A percentile compares a stretch with the other conserved stretches of the same genome.
Conservation (phyloP, 53 echinoderm and acorn worm genomes). For the Echinarachnius parma region DNA sequence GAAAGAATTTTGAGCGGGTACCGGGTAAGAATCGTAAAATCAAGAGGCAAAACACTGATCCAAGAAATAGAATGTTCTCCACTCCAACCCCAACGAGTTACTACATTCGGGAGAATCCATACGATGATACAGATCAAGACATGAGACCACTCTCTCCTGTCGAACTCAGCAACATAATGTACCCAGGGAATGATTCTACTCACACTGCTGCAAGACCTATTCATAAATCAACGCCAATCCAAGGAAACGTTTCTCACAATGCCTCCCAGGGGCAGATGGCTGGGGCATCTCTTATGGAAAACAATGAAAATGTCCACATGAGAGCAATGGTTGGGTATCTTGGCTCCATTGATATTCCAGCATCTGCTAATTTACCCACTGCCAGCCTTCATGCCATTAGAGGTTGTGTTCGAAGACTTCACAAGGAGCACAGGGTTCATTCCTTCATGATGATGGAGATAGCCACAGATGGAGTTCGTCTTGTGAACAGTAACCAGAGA, state of each 20-base stretch:
- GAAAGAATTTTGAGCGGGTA: conserved; percentile 49
- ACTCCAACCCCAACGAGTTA: conserved; percentile 55
- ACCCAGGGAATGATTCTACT: conserved; percentile 51
- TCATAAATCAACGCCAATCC: conserved; percentile 21
- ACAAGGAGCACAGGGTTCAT: conserved; percentile 89
- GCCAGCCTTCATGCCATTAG: conserved; percentile 98
- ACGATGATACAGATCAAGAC: conserved; percentile 62
- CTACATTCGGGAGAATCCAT: conserved; percentile 54
- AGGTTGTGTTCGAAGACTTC: conserved; percentile 90
- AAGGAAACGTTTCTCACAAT: conserved; percentile 16
- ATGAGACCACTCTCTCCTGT: conserved; percentile 79
- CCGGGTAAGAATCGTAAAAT: conserved; percentile 56
- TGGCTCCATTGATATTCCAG: conserved; percentile 96
- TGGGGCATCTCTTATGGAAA: conserved; percentile 36
- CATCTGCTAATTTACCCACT: conserved; percentile 90
- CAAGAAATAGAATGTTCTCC: conserved; percentile 55
- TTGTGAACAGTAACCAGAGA: conserved; percentile 70
- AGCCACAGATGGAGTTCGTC: conserved; percentile 63
- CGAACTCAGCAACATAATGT: conserved; percentile 83
- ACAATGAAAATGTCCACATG: conserved; percentile 44
- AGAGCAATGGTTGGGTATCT: conserved; percentile 88
- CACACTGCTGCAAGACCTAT: conserved; percentile 1
- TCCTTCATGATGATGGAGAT: conserved; percentile 95
- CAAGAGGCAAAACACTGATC: conserved; percentile 46
- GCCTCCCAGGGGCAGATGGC: background rate